Conservation (phyloP, 2,888 invertebrate genomes). For the Chironomus tentans region DNA sequence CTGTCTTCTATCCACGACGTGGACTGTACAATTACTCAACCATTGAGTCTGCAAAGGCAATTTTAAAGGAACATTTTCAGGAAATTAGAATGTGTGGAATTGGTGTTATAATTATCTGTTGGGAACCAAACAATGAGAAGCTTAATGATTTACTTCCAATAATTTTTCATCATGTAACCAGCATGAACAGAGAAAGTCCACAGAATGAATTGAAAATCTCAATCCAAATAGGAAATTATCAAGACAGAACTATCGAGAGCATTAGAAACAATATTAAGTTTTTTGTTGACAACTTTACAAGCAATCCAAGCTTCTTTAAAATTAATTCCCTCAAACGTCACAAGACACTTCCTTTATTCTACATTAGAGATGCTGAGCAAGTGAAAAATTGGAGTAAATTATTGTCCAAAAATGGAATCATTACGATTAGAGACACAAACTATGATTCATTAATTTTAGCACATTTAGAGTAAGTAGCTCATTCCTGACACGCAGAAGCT, state of each 20-base stretch:
- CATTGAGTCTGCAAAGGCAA: conserved; percentile 29
- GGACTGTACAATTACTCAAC: conserved; percentile 37
- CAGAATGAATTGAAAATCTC: conserved; percentile 43
- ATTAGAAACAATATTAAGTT: conserved; percentile 42
- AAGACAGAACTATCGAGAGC: conserved; percentile 44
- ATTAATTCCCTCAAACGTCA: conserved; percentile 37
- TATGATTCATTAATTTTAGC: conserved; percentile 53
- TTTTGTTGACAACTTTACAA: conserved; percentile 26
- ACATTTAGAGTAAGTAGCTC: conserved; percentile 37
- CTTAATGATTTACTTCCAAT: conserved; percentile 37
- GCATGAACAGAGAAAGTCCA: conserved; percentile 35
- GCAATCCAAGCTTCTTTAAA: conserved; percentile 36
- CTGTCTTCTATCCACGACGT: conserved; percentile 39
- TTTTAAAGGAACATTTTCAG: conserved; percentile 50
- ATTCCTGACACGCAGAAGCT: too few species aligned
- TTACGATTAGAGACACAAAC: conserved; percentile 44
- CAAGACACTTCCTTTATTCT: conserved; percentile 48
- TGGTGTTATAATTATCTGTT: conserved; percentile 50
- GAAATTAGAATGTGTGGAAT: conserved; percentile 50
- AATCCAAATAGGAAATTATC: conserved; percentile 52
- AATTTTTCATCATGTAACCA: conserved; percentile 41
- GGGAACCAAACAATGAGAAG: conserved; percentile 45
- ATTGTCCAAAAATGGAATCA: conserved; percentile 38
- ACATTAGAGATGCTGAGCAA: conserved; percentile 55
- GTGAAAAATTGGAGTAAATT: conserved; percentile 46